These are phyloP conservation scores for Staurois parvus DNA, from an alignment of 2,797 vertebrate species.

Conservation along the genomic window DNA sequence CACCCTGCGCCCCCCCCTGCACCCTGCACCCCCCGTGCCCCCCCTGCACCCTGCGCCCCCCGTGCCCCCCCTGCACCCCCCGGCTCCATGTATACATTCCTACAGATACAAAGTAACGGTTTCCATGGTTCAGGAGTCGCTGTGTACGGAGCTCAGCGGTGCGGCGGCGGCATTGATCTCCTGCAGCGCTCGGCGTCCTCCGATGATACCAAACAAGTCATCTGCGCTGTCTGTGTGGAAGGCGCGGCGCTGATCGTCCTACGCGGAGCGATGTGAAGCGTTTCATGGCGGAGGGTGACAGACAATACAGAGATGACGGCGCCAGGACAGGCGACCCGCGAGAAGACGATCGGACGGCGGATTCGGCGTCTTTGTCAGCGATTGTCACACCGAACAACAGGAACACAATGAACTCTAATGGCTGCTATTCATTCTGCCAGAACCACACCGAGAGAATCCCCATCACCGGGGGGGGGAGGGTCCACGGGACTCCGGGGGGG, in stretches of 20 bases:
- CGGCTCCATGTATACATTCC: too few species aligned
- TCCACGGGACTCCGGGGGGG: too few species aligned
- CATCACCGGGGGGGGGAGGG: too few species aligned
- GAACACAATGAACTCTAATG: constrained; percentile 34
- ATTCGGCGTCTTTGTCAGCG: constrained; percentile 28
- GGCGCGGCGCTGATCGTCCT: not conserved
- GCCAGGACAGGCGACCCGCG: constrained; percentile 31
- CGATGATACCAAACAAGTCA: constrained; percentile 27
- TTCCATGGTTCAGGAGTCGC: too few species aligned
- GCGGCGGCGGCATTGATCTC: too few species aligned
- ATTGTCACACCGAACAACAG: constrained; percentile 11
- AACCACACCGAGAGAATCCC: constrained; percentile 17
- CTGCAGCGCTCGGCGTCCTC: too few species aligned
- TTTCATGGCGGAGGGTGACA: constrained; percentile 25
- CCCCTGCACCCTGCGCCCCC: too few species aligned
- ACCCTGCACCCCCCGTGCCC: too few species aligned
- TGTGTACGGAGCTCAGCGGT: too few species aligned
- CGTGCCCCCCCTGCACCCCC: too few species aligned
- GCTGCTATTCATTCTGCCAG: constrained; percentile 34
- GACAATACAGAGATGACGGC: constrained; percentile 35
- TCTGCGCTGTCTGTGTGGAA: constrained; percentile 5
- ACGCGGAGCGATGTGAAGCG: constrained; percentile 1
- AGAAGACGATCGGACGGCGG: not conserved
- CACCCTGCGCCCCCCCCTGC: too few species aligned
- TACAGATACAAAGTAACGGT: too few species aligned